Evolutionary conservation across 2,113 vertebrate species (phyloP).

Genomic region (Festucalex cinctus): DNA sequence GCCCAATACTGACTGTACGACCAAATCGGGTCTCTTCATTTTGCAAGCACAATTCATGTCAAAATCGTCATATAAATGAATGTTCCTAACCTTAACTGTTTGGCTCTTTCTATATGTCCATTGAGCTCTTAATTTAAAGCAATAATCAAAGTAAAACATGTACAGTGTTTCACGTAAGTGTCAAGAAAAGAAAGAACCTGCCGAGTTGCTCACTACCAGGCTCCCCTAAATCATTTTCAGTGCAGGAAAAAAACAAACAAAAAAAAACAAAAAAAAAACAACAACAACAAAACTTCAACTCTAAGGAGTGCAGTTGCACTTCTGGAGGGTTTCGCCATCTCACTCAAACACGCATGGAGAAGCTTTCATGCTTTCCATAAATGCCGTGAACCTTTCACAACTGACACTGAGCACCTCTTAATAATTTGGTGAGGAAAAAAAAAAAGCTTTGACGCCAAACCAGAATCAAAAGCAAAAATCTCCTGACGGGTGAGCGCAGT

Average conservation of each 20-base stretch:
- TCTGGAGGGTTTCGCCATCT: conserved; percentile 56
- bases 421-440: conserved; percentile 37
- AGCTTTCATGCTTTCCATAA: conserved; percentile 20
- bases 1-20: conserved; percentile 28
- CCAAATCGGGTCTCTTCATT: conserved; percentile 7
- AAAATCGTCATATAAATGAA: conserved; percentile 21
- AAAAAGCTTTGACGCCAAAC: conserved; percentile 18
- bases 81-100: conserved; percentile 33
- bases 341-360: conserved; percentile 68
- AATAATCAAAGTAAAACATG: conserved; percentile 24
- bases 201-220: conserved; percentile 29
- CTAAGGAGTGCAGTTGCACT: conserved; percentile 31
- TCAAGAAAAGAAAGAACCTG: conserved; percentile 36
- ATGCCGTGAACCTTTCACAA: background rate
- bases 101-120: conserved; percentile 44
- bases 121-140: conserved; percentile 57
- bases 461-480: background rate
- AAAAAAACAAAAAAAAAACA: too few species aligned
- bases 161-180: conserved; percentile 36
- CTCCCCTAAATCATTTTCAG: conserved; percentile 33
- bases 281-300: conserved; percentile 18
- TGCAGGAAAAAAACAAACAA: conserved; percentile 48
- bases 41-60: background rate
- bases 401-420: conserved; percentile 15
- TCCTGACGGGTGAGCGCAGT: conserved; percentile 13